Conservation (phyloP, 2,797 vertebrate genomes). For the Phrynocephalus forsythii region DNA sequence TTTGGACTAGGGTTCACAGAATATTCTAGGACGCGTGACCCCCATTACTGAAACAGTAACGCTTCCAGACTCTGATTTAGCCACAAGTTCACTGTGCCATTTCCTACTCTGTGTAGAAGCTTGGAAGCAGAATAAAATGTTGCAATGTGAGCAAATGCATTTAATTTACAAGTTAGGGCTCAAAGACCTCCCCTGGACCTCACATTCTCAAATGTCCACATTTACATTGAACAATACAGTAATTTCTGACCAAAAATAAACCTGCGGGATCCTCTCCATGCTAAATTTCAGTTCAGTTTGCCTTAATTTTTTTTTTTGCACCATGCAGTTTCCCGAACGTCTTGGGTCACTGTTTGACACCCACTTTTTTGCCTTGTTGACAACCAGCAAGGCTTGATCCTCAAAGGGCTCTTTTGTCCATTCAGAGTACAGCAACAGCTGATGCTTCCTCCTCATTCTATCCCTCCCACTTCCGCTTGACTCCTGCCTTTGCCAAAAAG, state of each 20-base stretch:
- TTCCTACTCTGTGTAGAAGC: neutral
- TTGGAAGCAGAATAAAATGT: neutral
- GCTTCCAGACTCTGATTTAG: neutral
- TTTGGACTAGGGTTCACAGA: too few relatives aligned
- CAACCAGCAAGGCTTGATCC: too few relatives aligned
- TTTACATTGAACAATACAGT: neutral
- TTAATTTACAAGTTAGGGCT: neutral
- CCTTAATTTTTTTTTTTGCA: too few relatives aligned
- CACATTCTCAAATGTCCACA: neutral
- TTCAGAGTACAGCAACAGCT: neutral
- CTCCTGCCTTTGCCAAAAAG: neutral
- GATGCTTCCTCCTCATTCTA: neutral
- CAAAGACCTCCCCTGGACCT: too few relatives aligned
- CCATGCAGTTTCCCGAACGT: neutral
- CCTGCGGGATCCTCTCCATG: neutral
- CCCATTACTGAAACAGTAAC: too few relatives aligned
- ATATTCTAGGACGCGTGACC: too few relatives aligned
- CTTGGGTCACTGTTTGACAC: too few relatives aligned
- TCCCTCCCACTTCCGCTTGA: too few relatives aligned
- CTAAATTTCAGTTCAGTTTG: neutral
- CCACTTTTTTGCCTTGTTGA: too few relatives aligned
- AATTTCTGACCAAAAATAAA: neutral
- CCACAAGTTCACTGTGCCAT: too few relatives aligned
- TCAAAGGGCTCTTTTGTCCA: neutral
- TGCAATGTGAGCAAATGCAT: neutral